A percentile compares a stretch with the other conserved stretches of the same genome.
Evolutionary conservation across 2,797 vertebrate species (phyloP).

Genomic region (Melanogrammus aeglefinus): DNA sequence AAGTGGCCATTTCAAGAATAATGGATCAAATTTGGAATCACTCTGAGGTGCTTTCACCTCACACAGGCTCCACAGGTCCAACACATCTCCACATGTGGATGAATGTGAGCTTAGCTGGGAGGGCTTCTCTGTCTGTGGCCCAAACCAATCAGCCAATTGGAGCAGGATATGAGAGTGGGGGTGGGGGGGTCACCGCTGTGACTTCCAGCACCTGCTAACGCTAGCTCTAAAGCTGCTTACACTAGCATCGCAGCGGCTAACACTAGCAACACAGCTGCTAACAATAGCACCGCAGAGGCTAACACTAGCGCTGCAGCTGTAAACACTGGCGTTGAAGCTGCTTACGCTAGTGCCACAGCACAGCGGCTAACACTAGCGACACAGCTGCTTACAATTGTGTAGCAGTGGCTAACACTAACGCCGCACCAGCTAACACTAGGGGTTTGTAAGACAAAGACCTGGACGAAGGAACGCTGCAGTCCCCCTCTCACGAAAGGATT

Average conservation of each 20-base stretch:
- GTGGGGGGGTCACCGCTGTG: neutral
- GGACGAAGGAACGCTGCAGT: neutral
- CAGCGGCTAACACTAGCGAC: no score
- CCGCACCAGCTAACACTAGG: neutral
- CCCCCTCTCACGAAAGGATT: neutral
- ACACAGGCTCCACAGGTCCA: slow-evolving; percentile 17
- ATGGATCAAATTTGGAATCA: neutral
- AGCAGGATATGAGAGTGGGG: neutral
- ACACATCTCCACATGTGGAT: slow-evolving; percentile 34
- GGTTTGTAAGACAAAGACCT: neutral
- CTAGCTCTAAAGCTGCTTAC: neutral
- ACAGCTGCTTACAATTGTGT: no score
- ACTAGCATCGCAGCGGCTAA: no score
- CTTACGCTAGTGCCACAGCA: no score
- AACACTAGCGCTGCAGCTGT: no score
- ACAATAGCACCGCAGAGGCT: no score
- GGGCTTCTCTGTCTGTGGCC: slow-evolving; percentile 11
- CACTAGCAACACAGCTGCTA: no score
- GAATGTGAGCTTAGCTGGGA: slow-evolving; percentile 35
- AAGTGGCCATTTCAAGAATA: slow-evolving; percentile 1
- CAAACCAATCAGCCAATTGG: neutral
- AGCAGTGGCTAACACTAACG: neutral
- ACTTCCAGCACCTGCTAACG: neutral
- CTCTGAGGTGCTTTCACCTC: neutral
- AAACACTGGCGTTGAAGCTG: no score